These are phyloP conservation scores for Drosophila equinoxialis DNA, from an alignment of 1,140 invertebrate species.

Conservation along the genomic window DNA sequence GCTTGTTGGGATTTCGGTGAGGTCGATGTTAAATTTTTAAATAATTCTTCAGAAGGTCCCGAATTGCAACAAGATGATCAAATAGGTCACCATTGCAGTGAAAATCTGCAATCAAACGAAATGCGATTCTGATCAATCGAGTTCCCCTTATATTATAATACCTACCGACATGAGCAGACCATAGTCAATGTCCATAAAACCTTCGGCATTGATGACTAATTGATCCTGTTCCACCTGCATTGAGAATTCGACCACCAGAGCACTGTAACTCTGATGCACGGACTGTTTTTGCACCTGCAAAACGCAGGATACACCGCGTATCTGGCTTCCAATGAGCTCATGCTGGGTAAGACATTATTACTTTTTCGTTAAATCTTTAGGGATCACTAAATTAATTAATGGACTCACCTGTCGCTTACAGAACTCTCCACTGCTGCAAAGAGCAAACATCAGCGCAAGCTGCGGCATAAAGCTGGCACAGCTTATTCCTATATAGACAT, in stretches of 20 bases:
- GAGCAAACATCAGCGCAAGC: constrained; percentile 33
- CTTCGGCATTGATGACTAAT: constrained; percentile 57
- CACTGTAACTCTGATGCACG: constrained; percentile 37
- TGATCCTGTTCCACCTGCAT: constrained; percentile 70
- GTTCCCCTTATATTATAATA: not conserved
- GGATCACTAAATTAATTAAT: not conserved
- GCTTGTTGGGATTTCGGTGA: not conserved
- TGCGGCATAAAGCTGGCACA: constrained; percentile 33
- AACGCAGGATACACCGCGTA: constrained; percentile 44
- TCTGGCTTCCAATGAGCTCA: constrained; percentile 51
- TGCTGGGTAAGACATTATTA: constrained; percentile 25
- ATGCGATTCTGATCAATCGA: not conserved
- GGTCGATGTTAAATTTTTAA: not conserved
- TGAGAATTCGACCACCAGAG: constrained; percentile 50
- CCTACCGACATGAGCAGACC: constrained; percentile 65
- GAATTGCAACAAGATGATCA: constrained; percentile 69
- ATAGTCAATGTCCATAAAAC: constrained; percentile 65
- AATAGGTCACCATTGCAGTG: constrained; percentile 65
- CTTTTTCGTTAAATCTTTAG: no score
- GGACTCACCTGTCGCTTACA: constrained; percentile 48
- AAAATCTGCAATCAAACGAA: constrained; percentile 47
- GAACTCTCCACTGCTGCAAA: constrained; percentile 61
- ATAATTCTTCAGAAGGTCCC: constrained; percentile 35
- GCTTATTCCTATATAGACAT: constrained; percentile 38
- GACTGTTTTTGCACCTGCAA: constrained; percentile 19